Evolutionary conservation across 2,797 vertebrate genomes (phyloP), one percentile per base, ranked within the genome.

Genomic region (Hypotaenidia philippensis): DNA sequence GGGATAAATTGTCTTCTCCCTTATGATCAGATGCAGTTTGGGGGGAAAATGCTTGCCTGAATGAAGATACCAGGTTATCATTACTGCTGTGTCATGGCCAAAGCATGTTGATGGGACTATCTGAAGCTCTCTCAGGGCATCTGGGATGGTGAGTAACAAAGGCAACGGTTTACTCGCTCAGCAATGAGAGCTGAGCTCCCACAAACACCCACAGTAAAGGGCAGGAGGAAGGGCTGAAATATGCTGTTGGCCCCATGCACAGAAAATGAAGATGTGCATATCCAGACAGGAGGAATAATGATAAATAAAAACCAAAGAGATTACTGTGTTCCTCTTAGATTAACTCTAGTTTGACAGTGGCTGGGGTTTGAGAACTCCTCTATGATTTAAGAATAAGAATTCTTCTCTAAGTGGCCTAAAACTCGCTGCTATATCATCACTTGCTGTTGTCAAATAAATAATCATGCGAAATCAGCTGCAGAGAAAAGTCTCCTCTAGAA

Each of bases 361-460:
- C 52, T 74, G 29, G 53, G 74, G 36, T 83, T 89, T 78, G 75
- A 85, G 89, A 96, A 87, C 77, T 92, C 82, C 92, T 94, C 87
- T 83, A 68, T 94, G 95, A 97, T 82, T 95, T 96, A 97, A 86
- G 96, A 78, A 76, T 91, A 90, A 90, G 92, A 97, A 96, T 96
- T 91, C 80, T 92, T 84, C 66, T 94, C 77, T 96, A 98, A 97
- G 97, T 96, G 92, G 96, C 83, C 92, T 92, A 96, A 96, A 97
- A 97, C 81, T 96, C 29, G 0, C 32, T 92, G 78, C 97, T 98
- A 74, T 91, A 97, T 97, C 96, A 97, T 97, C 96, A 50, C 96
- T 96, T 60, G 94, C 95, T 96, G 94, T 96, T 96, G 97, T 97
- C 97, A 96, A 94, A 97, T 98, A 97, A 97, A 98, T 97, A 97